Evolutionary conservation across 2,113 vertebrate genomes (phyloP).

Genomic region (Melanerpes formicivorus): DNA sequence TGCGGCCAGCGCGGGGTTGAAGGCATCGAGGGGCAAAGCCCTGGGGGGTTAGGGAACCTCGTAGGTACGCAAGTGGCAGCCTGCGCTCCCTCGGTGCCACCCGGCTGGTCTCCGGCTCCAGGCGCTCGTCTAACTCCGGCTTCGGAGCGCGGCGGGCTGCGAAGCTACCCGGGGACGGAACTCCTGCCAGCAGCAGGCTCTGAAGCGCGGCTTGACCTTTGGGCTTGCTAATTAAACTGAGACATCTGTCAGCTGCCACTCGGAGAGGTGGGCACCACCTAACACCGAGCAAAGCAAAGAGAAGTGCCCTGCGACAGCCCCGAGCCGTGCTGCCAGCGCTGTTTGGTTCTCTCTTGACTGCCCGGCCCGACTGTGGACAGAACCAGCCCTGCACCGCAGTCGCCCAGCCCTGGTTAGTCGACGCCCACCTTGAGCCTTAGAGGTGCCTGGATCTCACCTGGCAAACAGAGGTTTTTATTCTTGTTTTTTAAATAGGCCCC

Average conservation of each 20-base stretch:
- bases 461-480: too few species aligned
- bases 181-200: rapidly evolving
- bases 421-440: background rate
- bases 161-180: rapidly evolving
- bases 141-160: background rate
- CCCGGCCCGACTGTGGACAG: rapidly evolving
- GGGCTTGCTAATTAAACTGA: background rate
- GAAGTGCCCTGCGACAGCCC: rapidly evolving
- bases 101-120: background rate
- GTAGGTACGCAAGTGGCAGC: background rate
- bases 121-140: rapidly evolving
- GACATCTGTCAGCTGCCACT: background rate
- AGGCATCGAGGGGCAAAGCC: background rate
- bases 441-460: background rate
- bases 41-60: too few species aligned
- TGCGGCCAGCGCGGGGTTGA: background rate
- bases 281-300: background rate
- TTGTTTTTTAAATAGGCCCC: background rate
- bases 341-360: rapidly evolving
- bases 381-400: background rate
- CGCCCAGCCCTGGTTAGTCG: background rate
- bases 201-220: background rate
- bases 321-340: rapidly evolving
- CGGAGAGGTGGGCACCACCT: background rate
- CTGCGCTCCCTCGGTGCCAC: background rate